A percentile compares a stretch with the other conserved stretches of the same genome.
Evolutionary conservation across 37 sponge, comb jelly and placozoan species (phyloP).

Genomic region (Diacarnus erythraeanus): DNA sequence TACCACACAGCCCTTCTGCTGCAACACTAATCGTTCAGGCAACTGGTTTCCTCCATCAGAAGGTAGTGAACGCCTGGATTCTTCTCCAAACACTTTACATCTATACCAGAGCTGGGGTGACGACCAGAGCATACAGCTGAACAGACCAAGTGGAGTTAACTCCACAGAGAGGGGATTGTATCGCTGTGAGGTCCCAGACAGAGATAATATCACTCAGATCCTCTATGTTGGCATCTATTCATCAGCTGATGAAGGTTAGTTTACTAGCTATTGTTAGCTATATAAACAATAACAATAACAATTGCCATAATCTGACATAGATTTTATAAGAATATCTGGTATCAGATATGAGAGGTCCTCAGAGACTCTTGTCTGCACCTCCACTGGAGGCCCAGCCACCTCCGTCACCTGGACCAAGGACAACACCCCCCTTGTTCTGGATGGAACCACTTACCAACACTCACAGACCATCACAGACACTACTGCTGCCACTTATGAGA

Average conservation of each 20-base stretch:
- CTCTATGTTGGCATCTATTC: conserved; percentile 10
- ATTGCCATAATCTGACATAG: too few species aligned
- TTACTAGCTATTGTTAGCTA: neutral
- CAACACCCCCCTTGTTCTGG: too few species aligned
- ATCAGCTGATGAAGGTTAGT: neutral
- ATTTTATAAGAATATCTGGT: neutral
- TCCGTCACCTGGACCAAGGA: conserved; percentile 13
- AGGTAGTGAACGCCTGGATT: neutral
- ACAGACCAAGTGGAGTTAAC: neutral
- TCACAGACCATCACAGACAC: conserved; percentile 12
- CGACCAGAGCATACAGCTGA: conserved; percentile 11
- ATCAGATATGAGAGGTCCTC: conserved; percentile 6
- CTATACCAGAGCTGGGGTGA: conserved; percentile 9
- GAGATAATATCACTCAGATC: neutral
- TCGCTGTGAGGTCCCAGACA: conserved; percentile 9
- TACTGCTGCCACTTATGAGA: conserved; percentile 2
- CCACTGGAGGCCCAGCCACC: conserved; percentile 21
- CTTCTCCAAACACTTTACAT: neutral
- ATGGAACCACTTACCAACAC: neutral
- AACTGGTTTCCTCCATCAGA: neutral
- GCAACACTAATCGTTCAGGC: conserved; percentile 6
- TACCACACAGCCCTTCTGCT: neutral
- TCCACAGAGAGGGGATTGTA: neutral
- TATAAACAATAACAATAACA: too few species aligned
- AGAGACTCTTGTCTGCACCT: conserved; percentile 16